Evolutionary conservation across 2,888 invertebrate genomes (phyloP), one percentile per base, ranked within the genome.

Genomic region (Scaptodrosophila latifasciaeformis): DNA sequence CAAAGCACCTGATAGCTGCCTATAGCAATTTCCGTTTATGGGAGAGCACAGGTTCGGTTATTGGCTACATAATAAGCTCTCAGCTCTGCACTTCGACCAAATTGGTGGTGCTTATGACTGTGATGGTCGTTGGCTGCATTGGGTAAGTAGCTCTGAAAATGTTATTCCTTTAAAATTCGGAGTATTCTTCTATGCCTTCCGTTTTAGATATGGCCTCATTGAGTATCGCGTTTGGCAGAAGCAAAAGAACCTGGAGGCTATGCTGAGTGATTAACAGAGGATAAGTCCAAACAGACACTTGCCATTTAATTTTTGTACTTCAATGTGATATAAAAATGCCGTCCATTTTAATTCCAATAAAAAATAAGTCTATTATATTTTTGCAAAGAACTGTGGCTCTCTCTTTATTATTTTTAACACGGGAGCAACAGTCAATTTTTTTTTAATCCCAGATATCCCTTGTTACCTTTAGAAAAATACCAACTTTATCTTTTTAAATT

Each of bases 21-120:
- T 97, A 95, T 86, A 95, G 96, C 64, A 96, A 96, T 87, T 96
- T 96, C 86, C 90, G 96, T 6, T 87, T 97, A 44, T 97, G 96
- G 96, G 96, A 96, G 85, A 92, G 96, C 0, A 90, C 94, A 0
- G 97, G 96, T 46, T 96, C 96, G 54, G 95, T 96, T 10, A 89
- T 96, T 50, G 92, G 95, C 1, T 96, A 96, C 75, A 90, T 91
- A 0, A 91, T 92, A 53, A 95, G 93, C 39, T 92, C 93, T 2
- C 92, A 91, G 76, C 86, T 95, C 3, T 93, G 94, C 77, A 92
- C 93, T 0, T 87, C 89, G 46, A 88, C 90, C 0, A 95, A 95
- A 76, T 84, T 95, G 4, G 90, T 90, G 77, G 87, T 92, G 24
- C 87, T 95, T 2, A 86, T 94, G 42, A 90, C 88, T 0, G 87